Conservation (phyloP, 2,113 vertebrate genomes). For the Salvelinus alpinus region DNA sequence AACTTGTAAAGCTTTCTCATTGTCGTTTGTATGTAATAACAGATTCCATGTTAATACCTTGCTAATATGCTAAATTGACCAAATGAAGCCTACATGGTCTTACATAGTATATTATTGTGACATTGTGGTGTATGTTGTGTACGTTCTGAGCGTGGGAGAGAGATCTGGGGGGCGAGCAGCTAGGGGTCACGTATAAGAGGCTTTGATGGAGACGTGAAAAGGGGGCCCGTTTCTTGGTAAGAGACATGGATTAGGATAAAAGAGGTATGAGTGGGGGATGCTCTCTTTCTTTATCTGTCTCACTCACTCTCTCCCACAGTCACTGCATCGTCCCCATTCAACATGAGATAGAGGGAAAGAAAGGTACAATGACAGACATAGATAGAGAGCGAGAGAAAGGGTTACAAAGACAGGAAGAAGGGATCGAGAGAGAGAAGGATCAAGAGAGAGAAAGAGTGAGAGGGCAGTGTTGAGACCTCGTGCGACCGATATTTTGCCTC, state of each 20-base stretch:
- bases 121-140: conserved; percentile 26
- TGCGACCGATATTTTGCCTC: conserved; percentile 60
- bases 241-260: conserved; percentile 70
- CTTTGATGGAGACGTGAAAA: conserved; percentile 71
- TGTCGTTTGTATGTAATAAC: too few species aligned
- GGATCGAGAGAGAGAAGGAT: conserved; percentile 22
- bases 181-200: conserved; percentile 70
- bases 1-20: too few species aligned
- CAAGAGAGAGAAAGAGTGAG: conserved; percentile 7
- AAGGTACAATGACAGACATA: conserved; percentile 21
- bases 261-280: conserved; percentile 65
- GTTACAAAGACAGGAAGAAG: not conserved
- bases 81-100: too few species aligned
- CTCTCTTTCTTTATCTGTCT: conserved; percentile 52
- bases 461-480: conserved; percentile 42
- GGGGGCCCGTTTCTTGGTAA: conserved; percentile 74
- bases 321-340: conserved; percentile 30
- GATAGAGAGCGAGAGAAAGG: conserved; percentile 19
- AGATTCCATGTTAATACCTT: too few species aligned
- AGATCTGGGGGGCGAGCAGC: conserved; percentile 48
- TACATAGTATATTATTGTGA: not conserved
- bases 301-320: conserved; percentile 11
- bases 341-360: conserved; percentile 28
- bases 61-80: too few species aligned
- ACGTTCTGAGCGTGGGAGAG: conserved; percentile 63